Base-by-base conservation (phyloP, 1,140 invertebrate genomes). In the Hypsibius dujardini region DNA sequence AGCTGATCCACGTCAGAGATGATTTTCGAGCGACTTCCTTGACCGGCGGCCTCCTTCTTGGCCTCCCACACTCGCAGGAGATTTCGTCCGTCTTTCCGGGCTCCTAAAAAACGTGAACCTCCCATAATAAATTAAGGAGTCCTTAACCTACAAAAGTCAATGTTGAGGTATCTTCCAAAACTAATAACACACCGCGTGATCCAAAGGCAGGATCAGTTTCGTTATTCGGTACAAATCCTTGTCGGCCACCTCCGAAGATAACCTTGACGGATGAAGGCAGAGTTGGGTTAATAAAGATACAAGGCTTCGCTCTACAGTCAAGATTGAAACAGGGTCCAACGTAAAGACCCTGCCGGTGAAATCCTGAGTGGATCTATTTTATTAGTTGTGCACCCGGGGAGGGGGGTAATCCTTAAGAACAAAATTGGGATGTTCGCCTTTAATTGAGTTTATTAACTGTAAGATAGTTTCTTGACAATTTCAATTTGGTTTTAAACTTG, bases 31-130 rank as follows among this genome's bases (percentile, higher is more conserved):
- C 75, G 74, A 70, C 77, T 74, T 1, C 77, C 72, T 1, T 56
- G 42, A 45, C 78, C 71, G 69, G 7, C 50, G n/a, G 28, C 28
- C 60, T 69, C 45, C 69, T 79, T 77, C 0, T 74, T 70, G 7
- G 75, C 47, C 46, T 74, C 73, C 80, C 80, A 81, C 46, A 74
- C 73, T 74, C 78, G 2, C 2, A 76, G 70, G 1, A 77, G 67
- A 69, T 77, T 74, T 47, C 72, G 45, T 14, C 73, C 74, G 69
- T 77, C 76, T 42, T 1, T 67, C 46, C 76, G 69, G 1, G 46
- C 12, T n/a, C 76, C 76, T 40, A 0, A 15, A 47, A 3, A 59
- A 7, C 14, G 28, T 12, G 2, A 72, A 42, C 46, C 15, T 28
- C 47, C 46, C 1, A 42, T 73, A 71, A 60, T 47, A 15, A 12